phyloP scores from a whole-genome alignment of 1,140 invertebrate genomes.

The Zaprionus tsacasi region DNA sequence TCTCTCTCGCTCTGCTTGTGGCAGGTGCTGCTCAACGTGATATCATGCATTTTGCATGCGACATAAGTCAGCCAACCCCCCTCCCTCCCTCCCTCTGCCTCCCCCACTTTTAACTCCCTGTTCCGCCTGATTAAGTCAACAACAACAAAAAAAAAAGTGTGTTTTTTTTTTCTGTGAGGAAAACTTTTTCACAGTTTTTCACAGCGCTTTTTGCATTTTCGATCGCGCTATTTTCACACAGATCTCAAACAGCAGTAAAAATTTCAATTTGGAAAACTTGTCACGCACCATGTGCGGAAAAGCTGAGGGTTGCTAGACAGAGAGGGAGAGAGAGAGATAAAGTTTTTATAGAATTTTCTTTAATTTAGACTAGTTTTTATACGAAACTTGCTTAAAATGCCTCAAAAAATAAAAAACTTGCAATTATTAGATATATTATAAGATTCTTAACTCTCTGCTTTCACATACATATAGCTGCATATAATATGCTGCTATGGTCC shows the following conservation, averaged over 20 bases:
- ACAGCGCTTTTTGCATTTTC: slow-evolving; percentile 1
- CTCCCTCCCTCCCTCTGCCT: too few relatives aligned
- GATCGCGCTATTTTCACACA: neutral
- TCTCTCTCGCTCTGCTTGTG: neutral
- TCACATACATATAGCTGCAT: too few relatives aligned
- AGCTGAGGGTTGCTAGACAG: neutral
- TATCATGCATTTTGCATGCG: slow-evolving; percentile 7
- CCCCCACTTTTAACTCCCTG: neutral
- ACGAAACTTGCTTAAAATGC: too few relatives aligned
- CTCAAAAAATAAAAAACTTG: too few relatives aligned
- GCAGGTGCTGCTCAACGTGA: slow-evolving; percentile 12
- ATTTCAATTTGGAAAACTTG: neutral
- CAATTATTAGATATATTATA: too few relatives aligned
- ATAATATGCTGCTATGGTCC: too few relatives aligned
- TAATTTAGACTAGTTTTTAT: too few relatives aligned
- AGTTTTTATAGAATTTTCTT: too few relatives aligned
- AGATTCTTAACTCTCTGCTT: too few relatives aligned
- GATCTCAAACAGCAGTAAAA: neutral
- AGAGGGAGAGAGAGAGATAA: too few relatives aligned
- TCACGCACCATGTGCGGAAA: neutral
- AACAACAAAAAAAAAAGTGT: neutral
- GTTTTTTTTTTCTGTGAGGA: neutral
- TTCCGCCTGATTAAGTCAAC: slow-evolving; percentile 6
- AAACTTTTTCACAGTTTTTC: neutral
- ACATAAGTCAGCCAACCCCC: neutral